A percentile compares a stretch with the other conserved stretches of the same genome.
These are phyloP conservation scores for Megaleporinus macrocephalus DNA, from an alignment of 2,113 vertebrate species.

Conservation along the genomic window DNA sequence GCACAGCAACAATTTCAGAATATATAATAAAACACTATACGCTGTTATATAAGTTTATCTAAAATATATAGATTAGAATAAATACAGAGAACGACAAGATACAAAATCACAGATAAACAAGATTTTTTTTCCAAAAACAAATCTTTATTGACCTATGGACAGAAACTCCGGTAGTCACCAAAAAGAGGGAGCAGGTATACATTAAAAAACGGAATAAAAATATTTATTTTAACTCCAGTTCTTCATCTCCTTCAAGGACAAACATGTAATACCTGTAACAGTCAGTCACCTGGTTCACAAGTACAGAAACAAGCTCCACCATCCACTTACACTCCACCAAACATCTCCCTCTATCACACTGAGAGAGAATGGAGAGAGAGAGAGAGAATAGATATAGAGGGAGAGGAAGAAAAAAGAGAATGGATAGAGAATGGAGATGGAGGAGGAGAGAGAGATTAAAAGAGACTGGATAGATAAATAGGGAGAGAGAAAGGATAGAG, in stretches of 20 bases:
- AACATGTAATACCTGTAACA: slow-evolving; percentile 52
- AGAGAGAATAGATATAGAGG: no score
- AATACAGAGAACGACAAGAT: not conserved
- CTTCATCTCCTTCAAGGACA: slow-evolving; percentile 19
- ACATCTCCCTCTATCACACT: not conserved
- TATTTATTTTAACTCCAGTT: slow-evolving; percentile 1
- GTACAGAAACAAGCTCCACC: slow-evolving; percentile 15
- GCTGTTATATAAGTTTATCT: no score
- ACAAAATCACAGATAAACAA: not conserved
- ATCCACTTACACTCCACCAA: slow-evolving; percentile 22
- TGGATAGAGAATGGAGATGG: no score
- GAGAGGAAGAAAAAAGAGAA: not conserved
- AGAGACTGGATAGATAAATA: no score
- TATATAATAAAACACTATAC: no score
- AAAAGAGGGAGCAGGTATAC: slow-evolving; percentile 71
- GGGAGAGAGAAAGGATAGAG: not conserved
- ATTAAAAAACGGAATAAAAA: slow-evolving; percentile 42
- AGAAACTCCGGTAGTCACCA: slow-evolving; percentile 87
- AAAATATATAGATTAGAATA: not conserved
- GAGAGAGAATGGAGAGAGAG: not conserved
- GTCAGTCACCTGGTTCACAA: slow-evolving; percentile 29
- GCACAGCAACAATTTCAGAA: no score
- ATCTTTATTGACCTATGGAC: slow-evolving; percentile 94
- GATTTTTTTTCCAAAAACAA: slow-evolving; percentile 4
- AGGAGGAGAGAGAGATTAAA: no score